Conservation (phyloP, 2,797 vertebrate species). For the Lophius americanus region DNA sequence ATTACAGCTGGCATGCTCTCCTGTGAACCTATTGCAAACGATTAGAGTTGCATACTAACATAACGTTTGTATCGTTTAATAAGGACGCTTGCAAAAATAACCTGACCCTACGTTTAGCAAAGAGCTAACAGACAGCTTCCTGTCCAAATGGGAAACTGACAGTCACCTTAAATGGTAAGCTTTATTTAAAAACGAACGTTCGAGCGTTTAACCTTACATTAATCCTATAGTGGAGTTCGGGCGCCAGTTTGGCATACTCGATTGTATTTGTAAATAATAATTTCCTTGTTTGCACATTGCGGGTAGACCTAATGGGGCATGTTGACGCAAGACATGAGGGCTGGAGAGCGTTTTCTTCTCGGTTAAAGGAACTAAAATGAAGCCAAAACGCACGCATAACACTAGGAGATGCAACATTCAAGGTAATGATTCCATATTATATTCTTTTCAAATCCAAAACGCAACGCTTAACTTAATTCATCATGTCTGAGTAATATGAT, state of each 20-base stretch:
- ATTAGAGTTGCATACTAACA: fast-evolving
- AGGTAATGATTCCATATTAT: slow-evolving; percentile 50
- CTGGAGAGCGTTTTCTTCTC: slow-evolving; percentile 2
- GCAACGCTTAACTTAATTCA: no score
- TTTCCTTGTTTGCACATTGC: slow-evolving; percentile 37
- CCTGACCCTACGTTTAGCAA: neutral
- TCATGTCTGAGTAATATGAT: neutral
- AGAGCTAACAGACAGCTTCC: neutral
- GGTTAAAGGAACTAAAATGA: slow-evolving; percentile 72
- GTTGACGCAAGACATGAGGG: slow-evolving; percentile 2
- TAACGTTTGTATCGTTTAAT: neutral
- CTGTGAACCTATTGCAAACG: neutral
- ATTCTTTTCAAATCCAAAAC: neutral
- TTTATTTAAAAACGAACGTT: neutral
- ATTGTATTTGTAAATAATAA: slow-evolving; percentile 13
- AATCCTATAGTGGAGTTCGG: fast-evolving
- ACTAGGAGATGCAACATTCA: slow-evolving; percentile 36
- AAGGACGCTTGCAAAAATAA: neutral
- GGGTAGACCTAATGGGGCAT: slow-evolving; percentile 7
- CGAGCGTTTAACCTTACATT: neutral
- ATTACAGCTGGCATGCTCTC: neutral
- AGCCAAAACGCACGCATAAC: slow-evolving; percentile 61
- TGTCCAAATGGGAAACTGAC: neutral
- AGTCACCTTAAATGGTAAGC: neutral
- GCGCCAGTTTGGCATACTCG: neutral